Evolutionary conservation across 2,797 vertebrate genomes (phyloP).

Genomic region (Hafferia zeledoni): DNA sequence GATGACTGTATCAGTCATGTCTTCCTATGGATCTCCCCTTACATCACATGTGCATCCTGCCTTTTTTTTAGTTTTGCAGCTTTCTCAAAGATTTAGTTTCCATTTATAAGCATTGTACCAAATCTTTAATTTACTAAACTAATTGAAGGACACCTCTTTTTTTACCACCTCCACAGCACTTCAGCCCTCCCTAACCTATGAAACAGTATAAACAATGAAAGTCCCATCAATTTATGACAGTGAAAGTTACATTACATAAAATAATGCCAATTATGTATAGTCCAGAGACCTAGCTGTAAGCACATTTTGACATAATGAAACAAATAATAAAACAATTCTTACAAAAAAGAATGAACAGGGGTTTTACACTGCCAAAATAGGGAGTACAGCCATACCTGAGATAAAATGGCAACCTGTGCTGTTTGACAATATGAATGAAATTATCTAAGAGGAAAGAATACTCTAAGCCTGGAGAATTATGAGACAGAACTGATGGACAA

Average conservation of each 20-base stretch:
- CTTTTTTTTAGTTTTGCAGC: background rate
- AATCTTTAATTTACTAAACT: background rate
- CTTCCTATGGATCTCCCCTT: background rate
- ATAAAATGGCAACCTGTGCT: background rate
- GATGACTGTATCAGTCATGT: background rate
- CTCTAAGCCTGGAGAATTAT: background rate
- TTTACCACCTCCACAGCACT: background rate
- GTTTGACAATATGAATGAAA: background rate
- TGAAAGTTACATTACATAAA: background rate
- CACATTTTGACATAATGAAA: background rate
- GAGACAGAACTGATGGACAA: background rate
- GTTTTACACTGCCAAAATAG: background rate
- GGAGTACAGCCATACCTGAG: background rate
- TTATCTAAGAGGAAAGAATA: background rate
- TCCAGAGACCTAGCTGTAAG: background rate
- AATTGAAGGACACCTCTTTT: background rate
- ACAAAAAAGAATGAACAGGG: background rate
- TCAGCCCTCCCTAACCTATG: background rate
- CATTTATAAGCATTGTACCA: background rate
- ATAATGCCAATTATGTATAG: background rate
- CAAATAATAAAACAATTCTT: background rate
- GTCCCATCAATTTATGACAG: background rate
- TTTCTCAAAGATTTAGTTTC: background rate
- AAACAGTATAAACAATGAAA: background rate
- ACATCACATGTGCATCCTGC: rapidly evolving